Evolutionary conservation across 2,113 vertebrate species (phyloP).

Genomic region (Oxyruncus cristatus): DNA sequence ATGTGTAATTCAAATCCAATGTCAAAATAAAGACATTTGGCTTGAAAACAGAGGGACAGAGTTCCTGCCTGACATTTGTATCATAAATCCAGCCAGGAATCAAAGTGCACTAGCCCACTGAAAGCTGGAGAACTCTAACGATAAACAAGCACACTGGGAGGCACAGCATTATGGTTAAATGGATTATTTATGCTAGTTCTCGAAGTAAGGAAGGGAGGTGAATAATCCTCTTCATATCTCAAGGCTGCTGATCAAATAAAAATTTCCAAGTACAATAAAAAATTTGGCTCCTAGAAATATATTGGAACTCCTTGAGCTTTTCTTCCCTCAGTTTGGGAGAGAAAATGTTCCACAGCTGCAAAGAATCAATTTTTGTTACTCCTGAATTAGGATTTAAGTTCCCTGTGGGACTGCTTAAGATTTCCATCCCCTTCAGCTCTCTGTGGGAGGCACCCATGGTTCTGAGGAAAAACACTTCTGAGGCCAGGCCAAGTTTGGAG

Average conservation of each 20-base stretch:
- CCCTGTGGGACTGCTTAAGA: conserved; percentile 25
- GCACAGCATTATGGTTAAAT: conserved; percentile 71
- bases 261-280: conserved; percentile 71
- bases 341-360: conserved; percentile 36
- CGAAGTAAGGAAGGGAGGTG: conserved; percentile 51
- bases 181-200: conserved; percentile 76
- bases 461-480: conserved; percentile 19
- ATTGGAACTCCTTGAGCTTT: conserved; percentile 13
- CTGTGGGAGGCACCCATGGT: conserved; percentile 32
- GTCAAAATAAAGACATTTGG: conserved; percentile 65
- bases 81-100: conserved; percentile 71
- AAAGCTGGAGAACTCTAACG: conserved; percentile 63
- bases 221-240: conserved; percentile 72
- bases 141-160: conserved; percentile 74
- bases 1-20: conserved; percentile 52
- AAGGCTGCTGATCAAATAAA: conserved; percentile 73
- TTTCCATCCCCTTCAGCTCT: conserved; percentile 40
- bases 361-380: conserved; percentile 52
- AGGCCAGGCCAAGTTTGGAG: not conserved
- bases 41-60: conserved; percentile 52
- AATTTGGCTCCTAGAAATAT: conserved; percentile 42
- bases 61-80: conserved; percentile 68
- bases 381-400: conserved; percentile 55
- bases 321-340: conserved; percentile 16
- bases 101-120: conserved; percentile 40